A percentile compares a stretch with the other conserved stretches of the same genome.
Conservation (phyloP, 2,888 invertebrate genomes). For the Allophyes oxyacanthae region DNA sequence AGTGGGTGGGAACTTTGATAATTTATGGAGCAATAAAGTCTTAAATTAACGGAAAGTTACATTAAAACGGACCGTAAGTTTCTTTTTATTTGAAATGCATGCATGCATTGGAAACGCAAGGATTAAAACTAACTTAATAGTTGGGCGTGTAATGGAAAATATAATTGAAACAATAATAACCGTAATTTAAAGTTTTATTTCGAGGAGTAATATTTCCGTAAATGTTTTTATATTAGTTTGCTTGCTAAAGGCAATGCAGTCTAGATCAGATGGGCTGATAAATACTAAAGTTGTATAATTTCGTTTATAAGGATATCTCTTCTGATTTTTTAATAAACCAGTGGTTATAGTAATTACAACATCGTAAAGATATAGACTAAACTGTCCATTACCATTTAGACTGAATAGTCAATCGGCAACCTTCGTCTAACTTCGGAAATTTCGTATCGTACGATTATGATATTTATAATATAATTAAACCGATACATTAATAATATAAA, state of each 20-base stretch:
- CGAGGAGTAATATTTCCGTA: conserved; percentile 18
- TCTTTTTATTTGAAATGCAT: conserved; percentile 32
- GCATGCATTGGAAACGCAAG: conserved; percentile 31
- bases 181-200: conserved; percentile 33
- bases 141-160: conserved; percentile 15
- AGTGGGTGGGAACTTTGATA: conserved; percentile 60
- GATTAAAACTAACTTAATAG: conserved; percentile 36
- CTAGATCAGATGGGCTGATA: not conserved
- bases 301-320: no score
- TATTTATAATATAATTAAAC: no score
- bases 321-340: no score
- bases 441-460: no score
- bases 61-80: conserved; percentile 34
- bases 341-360: no score
- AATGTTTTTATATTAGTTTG: conserved; percentile 17
- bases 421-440: no score
- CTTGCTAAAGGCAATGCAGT: conserved; percentile 1
- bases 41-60: conserved; percentile 52
- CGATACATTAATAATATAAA: no score
- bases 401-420: no score
- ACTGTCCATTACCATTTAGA: no score
- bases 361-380: no score
- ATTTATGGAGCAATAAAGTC: conserved; percentile 64
- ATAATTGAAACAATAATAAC: conserved; percentile 29
- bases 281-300: not conserved